phyloP scores from a whole-genome alignment of 2,888 invertebrate species.

The Gymnocheta viridis region DNA sequence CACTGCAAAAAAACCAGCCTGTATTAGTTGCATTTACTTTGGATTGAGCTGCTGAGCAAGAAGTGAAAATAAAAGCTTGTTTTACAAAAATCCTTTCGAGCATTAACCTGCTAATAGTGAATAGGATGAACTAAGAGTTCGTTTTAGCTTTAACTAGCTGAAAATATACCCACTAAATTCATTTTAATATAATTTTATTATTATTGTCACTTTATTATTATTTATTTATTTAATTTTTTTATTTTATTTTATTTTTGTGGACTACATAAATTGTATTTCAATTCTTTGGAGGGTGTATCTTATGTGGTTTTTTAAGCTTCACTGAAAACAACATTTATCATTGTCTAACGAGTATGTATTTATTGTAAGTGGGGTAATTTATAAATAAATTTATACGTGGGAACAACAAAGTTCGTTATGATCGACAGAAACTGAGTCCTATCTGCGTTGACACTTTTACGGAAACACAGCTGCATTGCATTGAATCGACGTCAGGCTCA shows the following conservation, averaged over 20 bases:
- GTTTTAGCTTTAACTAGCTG: background rate
- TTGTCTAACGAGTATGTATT: constrained; percentile 29
- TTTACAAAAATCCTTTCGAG: background rate
- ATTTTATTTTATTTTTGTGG: background rate
- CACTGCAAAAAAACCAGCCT: background rate
- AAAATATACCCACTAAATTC: background rate
- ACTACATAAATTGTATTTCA: constrained; percentile 28
- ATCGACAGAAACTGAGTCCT: too few species aligned
- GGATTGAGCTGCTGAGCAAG: background rate
- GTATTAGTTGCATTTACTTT: background rate
- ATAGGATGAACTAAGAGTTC: background rate
- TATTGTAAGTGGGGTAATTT: constrained; percentile 13
- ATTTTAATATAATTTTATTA: constrained; percentile 22
- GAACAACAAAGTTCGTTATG: too few species aligned
- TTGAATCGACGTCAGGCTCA: too few species aligned
- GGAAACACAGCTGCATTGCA: too few species aligned
- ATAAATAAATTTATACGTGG: background rate
- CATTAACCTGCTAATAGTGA: background rate
- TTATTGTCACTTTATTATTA: constrained; percentile 9
- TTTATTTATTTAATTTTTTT: background rate
- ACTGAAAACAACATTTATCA: constrained; percentile 48
- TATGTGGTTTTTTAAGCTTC: constrained; percentile 53
- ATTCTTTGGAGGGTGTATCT: constrained; percentile 24
- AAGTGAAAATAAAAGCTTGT: background rate
- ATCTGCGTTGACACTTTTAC: too few species aligned